Base-by-base conservation (phyloP, 1,140 invertebrate species). In the Bacillus rossius region DNA sequence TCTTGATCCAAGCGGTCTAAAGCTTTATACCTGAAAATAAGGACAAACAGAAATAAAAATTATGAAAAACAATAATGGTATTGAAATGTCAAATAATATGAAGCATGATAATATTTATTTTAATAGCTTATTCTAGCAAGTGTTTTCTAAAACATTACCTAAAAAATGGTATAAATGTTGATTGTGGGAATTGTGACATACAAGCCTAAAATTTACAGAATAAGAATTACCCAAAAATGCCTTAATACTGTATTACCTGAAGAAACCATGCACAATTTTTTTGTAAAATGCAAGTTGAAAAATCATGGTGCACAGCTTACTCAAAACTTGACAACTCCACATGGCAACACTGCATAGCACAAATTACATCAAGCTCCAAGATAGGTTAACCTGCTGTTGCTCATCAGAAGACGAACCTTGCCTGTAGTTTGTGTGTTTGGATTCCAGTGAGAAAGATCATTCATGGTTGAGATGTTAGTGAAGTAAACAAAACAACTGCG, bases 1-100 rank as follows among this genome's bases (percentile, higher is more conserved):
- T 98, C 95, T 77, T 96, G 93, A 76, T 97, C 94, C 66, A 97
- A 78, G 61, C 92, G 81, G 73, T 96, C 92, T 67, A 98, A 79
- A 67, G 92, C 87, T 78, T 95, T 94, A 72, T 94, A 97, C 76
- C 93, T 87, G 65, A 23, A 57, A 55, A 66, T 57, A 55, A 51
- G 40, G 22, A 55, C 51, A 57, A 43, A 43, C 42, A 66, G 51
- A 49, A 53, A 19, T 40, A 48, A 17, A 13, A 19, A 14, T 41
- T n/a, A 14, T 41, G 1, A 41, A 16, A n/a, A 41, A 40, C n/a
- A 40, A 13, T 13, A 13, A 40, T 40, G 38, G 10, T 10, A n/a
- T 40, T n/a, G 38, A 41, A 1, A 41, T n/a, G n/a, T n/a, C n/a
- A n/a, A n/a, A n/a, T n/a, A 41, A 41, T n/a, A 41, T 41, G 38